Evolutionary conservation across 2,888 invertebrate genomes (phyloP).

Genomic region (Chalcis sispes): DNA sequence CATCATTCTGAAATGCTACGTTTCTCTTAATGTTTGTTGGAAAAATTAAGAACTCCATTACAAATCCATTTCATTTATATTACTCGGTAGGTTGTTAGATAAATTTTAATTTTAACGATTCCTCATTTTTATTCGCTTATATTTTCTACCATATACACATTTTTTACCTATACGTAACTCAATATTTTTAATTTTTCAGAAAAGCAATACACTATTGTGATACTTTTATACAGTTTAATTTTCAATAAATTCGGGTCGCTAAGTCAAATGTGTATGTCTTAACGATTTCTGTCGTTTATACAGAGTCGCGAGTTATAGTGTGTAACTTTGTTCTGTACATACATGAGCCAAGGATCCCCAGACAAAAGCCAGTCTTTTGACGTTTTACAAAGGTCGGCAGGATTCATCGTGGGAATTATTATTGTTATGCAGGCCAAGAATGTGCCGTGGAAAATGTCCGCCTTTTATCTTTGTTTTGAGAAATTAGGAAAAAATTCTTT

Average conservation of each 20-base stretch:
- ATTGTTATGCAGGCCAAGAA: not conserved
- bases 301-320: slow-evolving; percentile 5
- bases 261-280: slow-evolving; percentile 4
- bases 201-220: not conserved
- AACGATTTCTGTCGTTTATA: slow-evolving; percentile 51
- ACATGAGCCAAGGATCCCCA: not conserved
- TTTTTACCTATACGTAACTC: not conserved
- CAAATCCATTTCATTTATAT: too few relatives aligned
- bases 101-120: slow-evolving; percentile 2
- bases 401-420: slow-evolving; percentile 22
- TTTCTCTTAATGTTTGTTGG: too few relatives aligned
- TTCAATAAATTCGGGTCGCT: too few relatives aligned
- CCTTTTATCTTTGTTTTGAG: slow-evolving; percentile 30
- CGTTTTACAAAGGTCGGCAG: slow-evolving; percentile 23
- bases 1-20: too few relatives aligned
- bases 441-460: not conserved
- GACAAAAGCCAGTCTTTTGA: slow-evolving; percentile 27
- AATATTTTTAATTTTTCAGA: not conserved
- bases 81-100: too few relatives aligned
- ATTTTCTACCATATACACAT: not conserved
- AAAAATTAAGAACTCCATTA: too few relatives aligned
- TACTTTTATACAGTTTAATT: not conserved
- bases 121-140: not conserved
- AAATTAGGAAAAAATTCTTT: slow-evolving; percentile 35
- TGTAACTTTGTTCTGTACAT: not conserved